Evolutionary conservation across 2,113 vertebrate species (phyloP), one percentile per base, ranked within the genome.

Genomic region (Lonchura striata): DNA sequence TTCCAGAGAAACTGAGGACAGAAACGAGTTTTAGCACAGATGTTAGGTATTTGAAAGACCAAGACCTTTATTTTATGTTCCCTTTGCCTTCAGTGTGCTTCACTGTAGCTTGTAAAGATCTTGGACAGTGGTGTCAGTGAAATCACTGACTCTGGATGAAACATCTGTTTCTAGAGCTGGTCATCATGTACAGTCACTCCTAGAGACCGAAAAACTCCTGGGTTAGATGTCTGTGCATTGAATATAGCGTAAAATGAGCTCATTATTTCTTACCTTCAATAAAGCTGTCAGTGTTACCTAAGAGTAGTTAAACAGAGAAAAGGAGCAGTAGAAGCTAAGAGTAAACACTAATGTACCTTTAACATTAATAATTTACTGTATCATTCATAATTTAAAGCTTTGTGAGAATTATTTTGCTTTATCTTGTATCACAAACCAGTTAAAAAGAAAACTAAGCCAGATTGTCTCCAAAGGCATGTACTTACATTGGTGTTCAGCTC

Each of bases 381-480:
- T 72, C 35, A 82, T 93, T 91, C 53, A 78, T 94, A 78, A 94
- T 93, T 95, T 77, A 96, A 79, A 86, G 42, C 78, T 87, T 52
- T 42, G 37, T 84, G 72, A 71, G 83, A 94, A 95, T 87, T 92
- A 88, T 96, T 97, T 91, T 96, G n/a, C 63, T 94, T 85, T 85
- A 50, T 87, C 81, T 88, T 82, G 33, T 93, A 77, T 89, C 77
- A 42, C 27, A 81, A 92, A 42, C 61, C 31, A 69, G 74, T 80
- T 86, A 64, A 90, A 94, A 92, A 81, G 50, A 92, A 86, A 84
- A 60, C 59, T 74, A 46, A 84, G 61, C 59, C 37, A 80, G 65
- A 78, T 94, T 74, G 60, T 83, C 80, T 91, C 88, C 56, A n/a
- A 49, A 64, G 82, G 30, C 61, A 28, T 53, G 30, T 49, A 50